Base-by-base conservation (phyloP, 92 coral and sea anemone species). In the Diadumene lineata region DNA sequence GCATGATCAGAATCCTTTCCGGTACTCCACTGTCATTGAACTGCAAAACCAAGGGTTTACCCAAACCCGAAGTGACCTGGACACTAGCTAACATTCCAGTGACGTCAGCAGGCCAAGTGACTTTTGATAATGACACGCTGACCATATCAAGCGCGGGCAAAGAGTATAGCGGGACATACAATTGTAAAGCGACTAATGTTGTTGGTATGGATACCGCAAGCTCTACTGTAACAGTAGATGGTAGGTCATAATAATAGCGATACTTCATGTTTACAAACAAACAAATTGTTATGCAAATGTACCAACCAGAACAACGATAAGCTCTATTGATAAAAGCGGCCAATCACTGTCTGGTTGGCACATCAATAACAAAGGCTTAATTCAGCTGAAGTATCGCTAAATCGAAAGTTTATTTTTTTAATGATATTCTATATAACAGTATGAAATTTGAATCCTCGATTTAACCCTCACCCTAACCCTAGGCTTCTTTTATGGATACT, bases 21-120 rank as follows among this genome's bases (percentile, higher is more conserved):
- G 88, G 85, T 2, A 74, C 89, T 0, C 50, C 79, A 55, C 68
- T 90, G 51, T 58, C 94, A 23, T 33, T 89, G 43, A 68, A 18
- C 43, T 89, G 94, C 48, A 83, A 82, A 28, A 76, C 83, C 11
- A 68, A 64, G 24, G 94, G 94, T 31, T 61, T 82, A 31, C 94
- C 94, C n/a, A 65, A 69, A 51, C 92, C 92, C 31, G 44, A 74
- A 24, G 73, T 81, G 17, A 53, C 79, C 66, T 90, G 92, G 92
- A 68, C 60, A 27, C 75, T 77, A 43, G 76, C 78, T 26, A 87
- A 87, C 44, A 72, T 76, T 21, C 78, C 70, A 11, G 69, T 88
- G 34, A 86, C 81, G 31, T 73, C 82, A 53, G 57, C 78, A 3
- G 73, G 80, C 51, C 67, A 79, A 3, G 84, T 64, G 64, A 78